These are phyloP conservation scores for Serilophus lunatus DNA, from an alignment of 2,113 vertebrate species.

Conservation along the genomic window DNA sequence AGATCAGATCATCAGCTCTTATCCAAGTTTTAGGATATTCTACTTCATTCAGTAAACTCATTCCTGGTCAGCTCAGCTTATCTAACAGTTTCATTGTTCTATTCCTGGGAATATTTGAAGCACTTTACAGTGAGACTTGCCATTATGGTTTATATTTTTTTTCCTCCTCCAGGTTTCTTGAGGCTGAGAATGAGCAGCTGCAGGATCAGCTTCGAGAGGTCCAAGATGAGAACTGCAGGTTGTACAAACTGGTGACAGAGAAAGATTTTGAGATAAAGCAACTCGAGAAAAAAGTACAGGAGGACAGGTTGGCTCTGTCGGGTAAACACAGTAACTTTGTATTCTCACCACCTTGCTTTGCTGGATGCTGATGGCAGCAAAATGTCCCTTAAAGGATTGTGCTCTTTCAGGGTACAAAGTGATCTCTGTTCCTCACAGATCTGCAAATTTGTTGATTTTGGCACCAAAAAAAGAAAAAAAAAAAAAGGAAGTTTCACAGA, in stretches of 20 bases:
- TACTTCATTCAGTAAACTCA: neutral
- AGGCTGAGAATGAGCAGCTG: slow-evolving; percentile 73
- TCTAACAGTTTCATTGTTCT: neutral
- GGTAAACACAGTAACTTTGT: slow-evolving; percentile 65
- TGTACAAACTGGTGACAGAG: slow-evolving; percentile 86
- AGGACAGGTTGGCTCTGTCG: slow-evolving; percentile 79
- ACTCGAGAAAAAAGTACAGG: slow-evolving; percentile 83
- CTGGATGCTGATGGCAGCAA: neutral
- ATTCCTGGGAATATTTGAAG: neutral
- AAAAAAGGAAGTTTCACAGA: neutral
- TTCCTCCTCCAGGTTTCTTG: slow-evolving; percentile 55
- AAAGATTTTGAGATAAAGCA: slow-evolving; percentile 90
- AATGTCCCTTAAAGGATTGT: neutral
- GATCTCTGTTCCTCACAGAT: neutral
- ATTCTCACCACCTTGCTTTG: neutral
- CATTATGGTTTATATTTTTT: neutral
- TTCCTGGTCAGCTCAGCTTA: neutral
- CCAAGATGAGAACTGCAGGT: slow-evolving; percentile 84
- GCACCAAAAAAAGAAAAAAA: neutral
- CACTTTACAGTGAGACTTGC: neutral
- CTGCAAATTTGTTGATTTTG: neutral
- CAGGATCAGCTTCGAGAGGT: slow-evolving; percentile 79
- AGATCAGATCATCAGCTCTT: neutral
- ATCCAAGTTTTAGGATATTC: neutral
- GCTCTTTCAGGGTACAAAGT: no score